Percentiles rank a stretch among this genome's conserved stretches.
These are phyloP conservation scores for Drosophila arizonae DNA, from an alignment of 1,140 invertebrate genomes.

Conservation along the genomic window DNA sequence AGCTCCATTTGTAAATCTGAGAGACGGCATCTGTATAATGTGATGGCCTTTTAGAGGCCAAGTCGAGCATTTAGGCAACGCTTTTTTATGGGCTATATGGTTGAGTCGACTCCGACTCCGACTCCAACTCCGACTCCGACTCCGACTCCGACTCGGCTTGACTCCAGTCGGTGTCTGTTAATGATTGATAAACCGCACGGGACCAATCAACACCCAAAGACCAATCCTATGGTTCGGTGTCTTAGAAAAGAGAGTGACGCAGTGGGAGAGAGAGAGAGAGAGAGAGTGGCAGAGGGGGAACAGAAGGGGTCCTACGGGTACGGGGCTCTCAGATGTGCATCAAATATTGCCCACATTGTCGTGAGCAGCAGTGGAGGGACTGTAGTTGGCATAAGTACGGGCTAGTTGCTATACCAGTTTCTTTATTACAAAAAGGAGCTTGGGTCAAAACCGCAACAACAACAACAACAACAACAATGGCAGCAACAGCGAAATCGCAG, in stretches of 20 bases:
- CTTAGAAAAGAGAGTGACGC: not conserved
- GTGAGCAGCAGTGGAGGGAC: slow-evolving; percentile 45
- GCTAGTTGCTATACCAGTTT: slow-evolving; percentile 73
- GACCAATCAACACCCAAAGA: slow-evolving; percentile 67
- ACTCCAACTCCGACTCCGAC: not conserved
- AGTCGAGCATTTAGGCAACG: slow-evolving; percentile 48
- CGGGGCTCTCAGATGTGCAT: slow-evolving; percentile 46
- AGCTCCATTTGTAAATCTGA: slow-evolving; percentile 57
- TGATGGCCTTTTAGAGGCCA: slow-evolving; percentile 70
- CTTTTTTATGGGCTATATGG: slow-evolving; percentile 50
- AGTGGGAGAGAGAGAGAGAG: not conserved
- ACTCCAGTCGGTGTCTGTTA: slow-evolving; percentile 52
- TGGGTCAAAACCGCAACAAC: slow-evolving; percentile 71
- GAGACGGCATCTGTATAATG: slow-evolving; percentile 57
- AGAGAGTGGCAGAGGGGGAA: not conserved
- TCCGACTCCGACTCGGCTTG: slow-evolving; percentile 1
- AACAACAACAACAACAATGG: slow-evolving; percentile 17
- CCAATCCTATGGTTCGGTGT: not conserved
- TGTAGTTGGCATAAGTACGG: slow-evolving; percentile 43
- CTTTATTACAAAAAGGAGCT: slow-evolving; percentile 78
- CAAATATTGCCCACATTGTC: slow-evolving; percentile 76
- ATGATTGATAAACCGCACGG: slow-evolving; percentile 78
- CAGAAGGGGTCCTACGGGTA: not conserved
- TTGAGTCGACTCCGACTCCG: not conserved
- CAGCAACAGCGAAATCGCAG: slow-evolving; percentile 29